Evolutionary conservation across 2,797 vertebrate genomes (phyloP).

Genomic region (Tadarida brasiliensis): DNA sequence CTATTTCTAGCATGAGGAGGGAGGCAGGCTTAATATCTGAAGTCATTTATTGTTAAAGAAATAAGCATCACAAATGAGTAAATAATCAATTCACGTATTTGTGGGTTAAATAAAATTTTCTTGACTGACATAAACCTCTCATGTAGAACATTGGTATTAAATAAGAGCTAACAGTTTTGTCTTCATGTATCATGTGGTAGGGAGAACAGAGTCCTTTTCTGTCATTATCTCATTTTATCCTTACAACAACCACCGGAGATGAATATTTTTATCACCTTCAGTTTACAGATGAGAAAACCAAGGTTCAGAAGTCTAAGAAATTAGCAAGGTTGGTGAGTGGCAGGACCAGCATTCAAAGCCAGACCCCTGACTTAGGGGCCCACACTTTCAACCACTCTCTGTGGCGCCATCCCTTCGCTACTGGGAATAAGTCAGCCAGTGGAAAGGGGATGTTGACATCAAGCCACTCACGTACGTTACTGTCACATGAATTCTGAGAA

Average conservation of each 20-base stretch:
- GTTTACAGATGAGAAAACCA: too few species aligned
- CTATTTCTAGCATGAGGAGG: not conserved
- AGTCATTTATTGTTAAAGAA: not conserved
- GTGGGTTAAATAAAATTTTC: not conserved
- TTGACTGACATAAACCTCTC: not conserved
- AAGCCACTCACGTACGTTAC: not conserved
- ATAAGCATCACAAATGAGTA: not conserved
- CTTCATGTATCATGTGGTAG: not conserved
- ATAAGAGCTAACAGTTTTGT: not conserved
- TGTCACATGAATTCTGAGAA: constrained; percentile 3
- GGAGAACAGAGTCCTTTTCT: not conserved
- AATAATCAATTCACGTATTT: not conserved
- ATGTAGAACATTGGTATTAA: not conserved
- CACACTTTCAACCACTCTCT: not conserved
- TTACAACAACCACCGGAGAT: not conserved
- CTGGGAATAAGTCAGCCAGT: not conserved
- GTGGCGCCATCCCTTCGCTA: not conserved
- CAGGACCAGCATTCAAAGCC: not conserved
- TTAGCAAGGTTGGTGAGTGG: not conserved
- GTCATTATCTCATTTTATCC: not conserved
- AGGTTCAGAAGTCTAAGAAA: too few species aligned
- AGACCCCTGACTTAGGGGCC: not conserved
- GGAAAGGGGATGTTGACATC: not conserved
- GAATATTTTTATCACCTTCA: not conserved
- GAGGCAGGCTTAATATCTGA: not conserved